Base-by-base conservation (phyloP, 2,113 vertebrate species). In the Leptosomus discolor region DNA sequence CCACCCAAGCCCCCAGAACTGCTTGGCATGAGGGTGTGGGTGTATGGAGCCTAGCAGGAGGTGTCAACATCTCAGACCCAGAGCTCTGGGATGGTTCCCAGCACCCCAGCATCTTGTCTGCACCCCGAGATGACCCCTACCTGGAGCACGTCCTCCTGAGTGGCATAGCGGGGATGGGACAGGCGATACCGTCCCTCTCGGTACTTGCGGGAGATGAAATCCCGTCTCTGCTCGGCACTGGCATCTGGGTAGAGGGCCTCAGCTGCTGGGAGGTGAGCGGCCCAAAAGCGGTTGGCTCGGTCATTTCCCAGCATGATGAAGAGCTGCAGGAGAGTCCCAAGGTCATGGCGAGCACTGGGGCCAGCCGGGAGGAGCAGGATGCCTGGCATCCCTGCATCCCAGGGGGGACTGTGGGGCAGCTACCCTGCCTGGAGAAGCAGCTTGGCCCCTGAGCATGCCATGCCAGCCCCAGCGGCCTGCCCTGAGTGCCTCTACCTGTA, bases 261-360 rank as follows among this genome's bases (percentile, higher is more conserved):
- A 0, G 95, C 24, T 2, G 70, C 8, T 0, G 98, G 95, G n/a
- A 99, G 95, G 8, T 92, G 96, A 11, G 98, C 98, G 0, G 98
- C 99, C 99, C 99, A 99, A 97, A 99, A 99, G 3, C 98, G 98
- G 74, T 99, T 99, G 85, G 99, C 99, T 78, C 98, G 97, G 75
- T 99, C 98, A 27, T 99, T 99, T 10, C 99, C 99, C 94, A 99
- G 95, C 98, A 99, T 91, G 67, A 99, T 99, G 97, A 99, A 99
- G 48, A 99, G 98, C 99, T 99, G 91, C 6, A 84, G 80, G 67
- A 94, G 34, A 92, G 46, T 11, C 36, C 36, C 34, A 1, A 0
- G 18, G 48, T 70, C 39, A 63, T 3, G 23, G 46, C 0, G 1
- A 90, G 58, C 61, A 79, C 78, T n/a, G 21, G 39, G 15, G 27